Conservation (phyloP, 2,797 vertebrate genomes). For the Alosa sapidissima region DNA sequence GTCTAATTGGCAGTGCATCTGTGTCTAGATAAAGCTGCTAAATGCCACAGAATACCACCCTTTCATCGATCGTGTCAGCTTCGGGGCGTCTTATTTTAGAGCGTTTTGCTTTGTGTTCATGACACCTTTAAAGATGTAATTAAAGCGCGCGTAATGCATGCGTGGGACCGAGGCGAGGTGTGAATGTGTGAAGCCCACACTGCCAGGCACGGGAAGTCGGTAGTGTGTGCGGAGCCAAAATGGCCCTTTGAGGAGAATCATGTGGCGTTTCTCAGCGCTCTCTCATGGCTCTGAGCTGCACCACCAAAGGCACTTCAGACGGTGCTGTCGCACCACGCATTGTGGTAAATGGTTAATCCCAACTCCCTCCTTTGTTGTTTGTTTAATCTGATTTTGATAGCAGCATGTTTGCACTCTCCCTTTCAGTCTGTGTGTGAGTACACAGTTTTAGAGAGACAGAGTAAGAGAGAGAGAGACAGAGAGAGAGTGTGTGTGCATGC, state of each 20-base stretch:
- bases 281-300: neutral
- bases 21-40: neutral
- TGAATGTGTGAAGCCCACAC: neutral
- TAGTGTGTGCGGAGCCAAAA: neutral
- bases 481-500: neutral
- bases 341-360: constrained; percentile 20
- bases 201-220: neutral
- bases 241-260: constrained; percentile 8
- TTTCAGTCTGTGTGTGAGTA: neutral
- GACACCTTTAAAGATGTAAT: neutral
- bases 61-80: neutral
- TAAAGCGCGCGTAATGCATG: neutral
- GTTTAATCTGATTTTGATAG: constrained; percentile 24
- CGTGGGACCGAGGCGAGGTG: neutral
- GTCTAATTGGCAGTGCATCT: neutral
- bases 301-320: neutral
- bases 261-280: neutral
- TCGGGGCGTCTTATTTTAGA: neutral
- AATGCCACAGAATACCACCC: neutral
- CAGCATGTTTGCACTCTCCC: constrained; percentile 10
- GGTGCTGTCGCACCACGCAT: neutral
- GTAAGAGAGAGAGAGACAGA: no score
- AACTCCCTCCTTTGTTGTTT: neutral
- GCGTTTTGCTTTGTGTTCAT: neutral
- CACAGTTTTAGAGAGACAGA: neutral